phyloP scores from a whole-genome alignment of 2,888 invertebrate genomes.

The Epirrhoe alternata region DNA sequence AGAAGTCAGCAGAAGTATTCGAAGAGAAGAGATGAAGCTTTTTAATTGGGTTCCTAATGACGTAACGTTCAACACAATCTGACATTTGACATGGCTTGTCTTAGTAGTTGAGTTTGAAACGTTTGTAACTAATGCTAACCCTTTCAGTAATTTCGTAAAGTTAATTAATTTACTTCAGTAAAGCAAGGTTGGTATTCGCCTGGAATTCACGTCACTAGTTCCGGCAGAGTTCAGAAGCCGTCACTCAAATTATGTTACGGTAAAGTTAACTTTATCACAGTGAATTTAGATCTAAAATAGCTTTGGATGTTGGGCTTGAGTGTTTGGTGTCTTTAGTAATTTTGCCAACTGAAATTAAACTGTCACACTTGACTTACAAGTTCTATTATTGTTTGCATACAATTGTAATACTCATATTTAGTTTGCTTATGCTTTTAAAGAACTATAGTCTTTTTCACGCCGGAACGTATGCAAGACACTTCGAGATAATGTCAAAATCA shows the following conservation, averaged over 20 bases:
- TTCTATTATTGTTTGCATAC: not conserved
- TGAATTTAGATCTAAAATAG: not conserved
- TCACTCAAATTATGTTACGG: conserved; percentile 3
- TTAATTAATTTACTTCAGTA: conserved; percentile 28
- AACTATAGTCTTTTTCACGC: too few relatives aligned
- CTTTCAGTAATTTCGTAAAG: conserved; percentile 27
- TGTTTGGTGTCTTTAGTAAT: not conserved
- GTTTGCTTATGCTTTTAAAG: too few relatives aligned
- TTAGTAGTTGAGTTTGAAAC: not conserved
- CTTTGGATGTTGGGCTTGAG: not conserved
- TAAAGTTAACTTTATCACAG: conserved; percentile 1
- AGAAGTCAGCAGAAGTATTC: too few relatives aligned
- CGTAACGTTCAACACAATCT: too few relatives aligned
- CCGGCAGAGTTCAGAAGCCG: conserved; percentile 5
- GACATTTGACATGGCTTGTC: too few relatives aligned
- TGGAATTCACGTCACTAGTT: conserved; percentile 13
- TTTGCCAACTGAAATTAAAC: not conserved
- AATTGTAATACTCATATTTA: not conserved
- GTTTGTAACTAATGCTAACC: conserved; percentile 1
- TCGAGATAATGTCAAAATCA: too few relatives aligned
- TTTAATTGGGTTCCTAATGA: too few relatives aligned
- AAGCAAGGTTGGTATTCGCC: conserved; percentile 11
- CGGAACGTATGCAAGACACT: too few relatives aligned
- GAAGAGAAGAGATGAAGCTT: too few relatives aligned
- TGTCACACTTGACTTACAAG: not conserved